Evolutionary conservation across 2,797 vertebrate species (phyloP).

Genomic region (Mormyrops attenuatus): DNA sequence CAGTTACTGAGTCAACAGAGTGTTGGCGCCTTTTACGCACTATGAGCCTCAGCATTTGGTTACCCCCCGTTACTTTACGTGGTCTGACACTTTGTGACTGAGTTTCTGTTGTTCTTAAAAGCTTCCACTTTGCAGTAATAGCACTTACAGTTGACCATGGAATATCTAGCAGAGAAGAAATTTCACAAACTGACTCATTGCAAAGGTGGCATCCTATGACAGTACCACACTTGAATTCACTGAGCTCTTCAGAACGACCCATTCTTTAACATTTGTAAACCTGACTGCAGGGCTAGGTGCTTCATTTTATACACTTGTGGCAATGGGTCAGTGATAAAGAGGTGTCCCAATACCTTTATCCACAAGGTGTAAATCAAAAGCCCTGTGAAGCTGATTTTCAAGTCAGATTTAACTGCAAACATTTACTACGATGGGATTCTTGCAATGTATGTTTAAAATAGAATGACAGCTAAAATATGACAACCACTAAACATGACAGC

Average conservation of each 20-base stretch:
- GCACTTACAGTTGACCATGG: too few relatives aligned
- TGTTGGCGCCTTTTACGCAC: not conserved
- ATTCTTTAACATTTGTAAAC: not conserved
- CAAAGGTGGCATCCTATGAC: not conserved
- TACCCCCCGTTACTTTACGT: not conserved
- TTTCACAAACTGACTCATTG: not conserved
- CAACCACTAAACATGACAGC: not conserved
- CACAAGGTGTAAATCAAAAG: not conserved
- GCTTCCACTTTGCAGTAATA: not conserved
- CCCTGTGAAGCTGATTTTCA: not conserved
- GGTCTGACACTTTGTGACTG: not conserved
- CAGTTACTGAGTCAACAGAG: not conserved
- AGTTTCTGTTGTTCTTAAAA: not conserved
- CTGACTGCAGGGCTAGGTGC: not conserved
- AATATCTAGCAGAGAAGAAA: too few relatives aligned
- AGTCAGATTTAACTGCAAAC: not conserved
- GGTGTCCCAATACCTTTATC: not conserved
- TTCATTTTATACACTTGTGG: not conserved
- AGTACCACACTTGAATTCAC: too few relatives aligned
- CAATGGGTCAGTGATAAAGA: not conserved
- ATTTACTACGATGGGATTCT: not conserved
- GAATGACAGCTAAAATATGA: not conserved
- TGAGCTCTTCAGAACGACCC: too few relatives aligned
- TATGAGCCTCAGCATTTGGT: not conserved
- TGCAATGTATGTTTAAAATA: not conserved